Percentiles rank a stretch among this genome's conserved stretches.
Evolutionary conservation across 1,140 invertebrate species (phyloP).

Genomic region (Zophobas atratus): DNA sequence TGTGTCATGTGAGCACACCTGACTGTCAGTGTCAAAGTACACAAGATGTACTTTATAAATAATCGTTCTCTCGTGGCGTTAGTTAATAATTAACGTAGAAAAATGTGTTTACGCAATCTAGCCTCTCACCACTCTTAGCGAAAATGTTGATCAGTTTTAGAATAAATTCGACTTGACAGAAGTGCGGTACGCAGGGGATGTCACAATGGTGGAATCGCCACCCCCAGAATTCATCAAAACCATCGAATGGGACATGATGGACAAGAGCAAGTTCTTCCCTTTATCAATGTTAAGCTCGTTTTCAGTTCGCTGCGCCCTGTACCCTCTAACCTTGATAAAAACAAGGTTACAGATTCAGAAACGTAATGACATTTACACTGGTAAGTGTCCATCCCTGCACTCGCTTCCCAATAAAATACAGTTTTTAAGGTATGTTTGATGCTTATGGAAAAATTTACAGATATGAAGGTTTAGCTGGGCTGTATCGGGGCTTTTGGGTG

Average conservation of each 20-base stretch:
- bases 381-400: conserved; percentile 65
- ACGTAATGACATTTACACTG: conserved; percentile 87
- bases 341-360: conserved; percentile 94
- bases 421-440: conserved; percentile 84
- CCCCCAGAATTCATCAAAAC: conserved; percentile 81
- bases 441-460: conserved; percentile 91
- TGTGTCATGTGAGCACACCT: conserved; percentile 39
- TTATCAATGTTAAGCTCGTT: conserved; percentile 91
- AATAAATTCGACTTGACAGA: conserved; percentile 29
- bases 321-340: conserved; percentile 97
- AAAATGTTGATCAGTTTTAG: conserved; percentile 41
- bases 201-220: conserved; percentile 66
- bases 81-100: neutral
- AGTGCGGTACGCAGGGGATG: conserved; percentile 6
- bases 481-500: conserved; percentile 97
- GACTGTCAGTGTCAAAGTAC: conserved; percentile 46
- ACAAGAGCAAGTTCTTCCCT: conserved; percentile 94
- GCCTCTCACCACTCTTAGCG: conserved; percentile 6
- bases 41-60: conserved; percentile 32
- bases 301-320: conserved; percentile 90
- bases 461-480: conserved; percentile 88
- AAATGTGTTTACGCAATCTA: conserved; percentile 26
- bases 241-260: conserved; percentile 99
- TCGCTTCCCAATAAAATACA: neutral
- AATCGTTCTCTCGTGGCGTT: conserved; percentile 17